A percentile compares a stretch with the other conserved stretches of the same genome.
Evolutionary conservation across 2,888 invertebrate genomes (phyloP).

Genomic region (Parelbella ahira): DNA sequence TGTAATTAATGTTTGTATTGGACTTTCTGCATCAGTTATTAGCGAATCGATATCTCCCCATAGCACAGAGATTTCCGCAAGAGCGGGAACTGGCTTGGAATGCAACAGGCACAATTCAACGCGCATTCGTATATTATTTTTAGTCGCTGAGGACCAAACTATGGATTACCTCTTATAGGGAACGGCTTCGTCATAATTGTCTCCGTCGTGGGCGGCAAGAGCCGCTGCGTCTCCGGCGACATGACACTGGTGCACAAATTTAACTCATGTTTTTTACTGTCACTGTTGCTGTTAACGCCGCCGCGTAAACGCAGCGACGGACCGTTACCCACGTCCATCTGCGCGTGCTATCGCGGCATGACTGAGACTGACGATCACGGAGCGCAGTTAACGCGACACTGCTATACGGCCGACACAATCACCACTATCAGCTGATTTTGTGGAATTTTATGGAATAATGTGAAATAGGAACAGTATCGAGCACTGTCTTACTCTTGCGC

Average conservation of each 20-base stretch:
- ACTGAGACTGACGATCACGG: slow-evolving; percentile 41
- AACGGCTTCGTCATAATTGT: slow-evolving; percentile 94
- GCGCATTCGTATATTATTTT: slow-evolving; percentile 41
- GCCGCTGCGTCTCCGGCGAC: slow-evolving; percentile 84
- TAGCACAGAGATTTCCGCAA: slow-evolving; percentile 20
- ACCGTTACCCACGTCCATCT: slow-evolving; percentile 67
- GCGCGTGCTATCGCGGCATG: slow-evolving; percentile 60
- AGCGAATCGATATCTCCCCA: not conserved
- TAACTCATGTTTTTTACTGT: slow-evolving; percentile 74
- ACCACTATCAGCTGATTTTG: slow-evolving; percentile 48
- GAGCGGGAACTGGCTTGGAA: slow-evolving; percentile 21
- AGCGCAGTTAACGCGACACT: slow-evolving; percentile 11
- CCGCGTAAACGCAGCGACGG: slow-evolving; percentile 73
- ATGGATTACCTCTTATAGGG: slow-evolving; percentile 87
- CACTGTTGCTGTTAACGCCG: slow-evolving; percentile 55
- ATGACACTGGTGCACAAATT: slow-evolving; percentile 85
- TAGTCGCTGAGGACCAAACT: slow-evolving; percentile 41
- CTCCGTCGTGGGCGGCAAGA: slow-evolving; percentile 89
- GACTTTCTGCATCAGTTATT: slow-evolving; percentile 2
- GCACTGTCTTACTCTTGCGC: slow-evolving; percentile 32
- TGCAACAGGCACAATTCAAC: slow-evolving; percentile 16
- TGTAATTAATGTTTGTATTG: slow-evolving; percentile 1
- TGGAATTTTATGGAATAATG: slow-evolving; percentile 35
- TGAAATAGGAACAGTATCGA: not conserved
- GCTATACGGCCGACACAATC: slow-evolving; percentile 21